A percentile compares a stretch with the other conserved stretches of the same genome.
Evolutionary conservation across 2,113 vertebrate species (phyloP).

Genomic region (Butorides virescens): DNA sequence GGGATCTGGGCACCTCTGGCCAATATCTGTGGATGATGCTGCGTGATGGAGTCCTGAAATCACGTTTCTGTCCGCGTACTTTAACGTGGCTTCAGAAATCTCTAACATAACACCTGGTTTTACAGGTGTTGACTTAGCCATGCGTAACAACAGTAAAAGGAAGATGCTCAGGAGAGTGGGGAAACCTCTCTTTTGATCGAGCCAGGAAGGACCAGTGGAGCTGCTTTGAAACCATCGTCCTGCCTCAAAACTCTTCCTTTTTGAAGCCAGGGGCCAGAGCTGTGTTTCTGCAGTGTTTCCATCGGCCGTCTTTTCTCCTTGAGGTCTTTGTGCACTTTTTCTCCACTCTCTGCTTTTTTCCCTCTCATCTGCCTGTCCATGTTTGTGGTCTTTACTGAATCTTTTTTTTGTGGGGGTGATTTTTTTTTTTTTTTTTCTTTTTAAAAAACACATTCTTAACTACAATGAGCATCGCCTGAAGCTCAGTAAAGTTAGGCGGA

Average conservation of each 20-base stretch:
- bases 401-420: not conserved
- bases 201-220: not conserved
- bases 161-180: not conserved
- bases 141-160: not conserved
- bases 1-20: not conserved
- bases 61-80: not conserved
- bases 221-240: not conserved
- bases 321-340: not conserved
- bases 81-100: not conserved
- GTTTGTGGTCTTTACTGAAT: not conserved
- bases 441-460: not conserved
- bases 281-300: not conserved
- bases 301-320: not conserved
- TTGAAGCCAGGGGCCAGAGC: not conserved
- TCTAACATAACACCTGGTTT: not conserved
- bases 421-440: not conserved
- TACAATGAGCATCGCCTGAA: not conserved
- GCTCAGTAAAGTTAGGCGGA: not conserved
- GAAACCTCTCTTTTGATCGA: not conserved
- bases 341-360: not conserved
- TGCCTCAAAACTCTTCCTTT: not conserved
- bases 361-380: not conserved
- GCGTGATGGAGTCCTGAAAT: not conserved
- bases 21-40: not conserved
- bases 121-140: fast-evolving